Base-by-base conservation (phyloP, 2,113 vertebrate species). In the Tragulus kanchil region DNA sequence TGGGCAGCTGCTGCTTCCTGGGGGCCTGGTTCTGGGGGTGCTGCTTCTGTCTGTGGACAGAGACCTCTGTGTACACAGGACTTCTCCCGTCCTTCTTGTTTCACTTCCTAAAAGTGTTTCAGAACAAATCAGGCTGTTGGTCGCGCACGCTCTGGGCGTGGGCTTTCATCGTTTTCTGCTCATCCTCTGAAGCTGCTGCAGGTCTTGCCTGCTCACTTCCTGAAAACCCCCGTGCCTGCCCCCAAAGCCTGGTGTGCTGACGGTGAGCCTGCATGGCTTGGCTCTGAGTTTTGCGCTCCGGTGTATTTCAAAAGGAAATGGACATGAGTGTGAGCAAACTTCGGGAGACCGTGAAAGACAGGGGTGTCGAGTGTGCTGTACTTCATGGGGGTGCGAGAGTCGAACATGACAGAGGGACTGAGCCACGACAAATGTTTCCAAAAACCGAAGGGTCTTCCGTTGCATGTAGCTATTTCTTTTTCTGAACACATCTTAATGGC, bases 71-170 rank as follows among this genome's bases (percentile, higher is more conserved):
- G 19, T 85, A 45, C 82, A 14, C 13, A 75, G 58, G 50, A 79
- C 45, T 82, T 84, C 81, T 91, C 4, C 54, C 10, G 48, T 36
- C 48, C 95, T 93, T 71, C 89, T 93, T 1, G n/a, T 89, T 98
- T 97, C 93, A 90, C 95, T 98, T 98, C 89, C 95, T 96, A 78
- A 94, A 97, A 96, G 83, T 85, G 16, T 93, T 93, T 96, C 77
- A 85, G 77, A 95, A 87, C 23, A 69, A 85, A 48, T 92, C 15
- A 61, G 21, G 91, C 48, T 3, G 1, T 95, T 82, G 50, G 59
- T 75, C 71, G n/a, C 59, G 7, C 58, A 81, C 42, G 50, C 85
- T 86, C 58, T 89, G 58, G 69, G 23, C 31, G 45, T 73, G 62
- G 81, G 82, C 85, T 85, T 88, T 69, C n/a, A 56, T 96, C 82